Evolutionary conservation across 37 sponge, comb jelly and placozoan species (phyloP), one percentile per base, ranked within the genome.

Genomic region (Cliona cf. orientalis): DNA sequence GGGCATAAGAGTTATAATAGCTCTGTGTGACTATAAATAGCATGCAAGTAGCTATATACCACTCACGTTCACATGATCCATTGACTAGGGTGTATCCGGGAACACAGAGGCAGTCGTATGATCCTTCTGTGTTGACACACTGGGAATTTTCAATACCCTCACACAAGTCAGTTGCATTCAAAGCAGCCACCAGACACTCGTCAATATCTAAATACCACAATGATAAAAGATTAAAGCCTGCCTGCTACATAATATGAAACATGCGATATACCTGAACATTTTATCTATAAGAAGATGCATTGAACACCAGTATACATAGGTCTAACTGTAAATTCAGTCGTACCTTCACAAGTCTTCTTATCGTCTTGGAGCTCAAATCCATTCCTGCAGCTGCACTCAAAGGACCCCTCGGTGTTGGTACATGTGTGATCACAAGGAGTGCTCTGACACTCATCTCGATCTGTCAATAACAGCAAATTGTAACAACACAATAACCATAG

Each of bases 351-450:
- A n/a, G 25, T 63, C 26, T 26, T 63, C 7, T 22, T 26, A 63
- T 63, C 65, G 9, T 22, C 26, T 11, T n/a, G 60, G 62, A 75
- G 77, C 23, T 53, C 31, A 58, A 29, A 75, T 9, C 77, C 77
- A 35, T 12, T 46, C 6, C 23, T 22, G 25, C 77, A 75, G 29
- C 19, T 17, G 58, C 77, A 75, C 17, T 12, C 22, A 22, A 71
- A 71, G 12, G 73, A 71, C 46, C 73, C 73, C 37, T 71, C 19
- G 73, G 9, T 75, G 34, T 75, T 75, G 62, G 39, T 75, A 28
- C 77, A 75, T 11, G 12, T n/a, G 7, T 75, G 77, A 65, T 75
- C 60, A 65, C 77, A 75, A 64, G 58, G 53, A 53, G 9, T 33
- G 38, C 25, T 63, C 61, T 35, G 39, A 14, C 77, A 63, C 65